These are phyloP conservation scores for Borostomias antarcticus DNA, from an alignment of 2,797 vertebrate species.

Conservation along the genomic window DNA sequence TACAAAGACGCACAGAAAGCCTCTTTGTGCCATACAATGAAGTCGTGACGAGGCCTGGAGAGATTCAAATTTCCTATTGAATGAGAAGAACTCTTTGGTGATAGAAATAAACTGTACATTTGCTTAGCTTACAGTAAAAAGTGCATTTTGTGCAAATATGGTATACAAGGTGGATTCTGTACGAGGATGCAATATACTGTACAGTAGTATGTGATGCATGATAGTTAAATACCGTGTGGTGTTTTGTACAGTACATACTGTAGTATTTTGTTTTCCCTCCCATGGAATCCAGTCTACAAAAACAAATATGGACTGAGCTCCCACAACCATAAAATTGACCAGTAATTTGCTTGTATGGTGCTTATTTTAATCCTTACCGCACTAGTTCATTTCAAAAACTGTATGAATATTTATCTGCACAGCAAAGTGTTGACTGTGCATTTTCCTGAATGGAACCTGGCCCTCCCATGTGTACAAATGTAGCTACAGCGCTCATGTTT, in stretches of 20 bases:
- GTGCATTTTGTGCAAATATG: background rate
- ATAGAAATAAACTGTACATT: conserved; percentile 26
- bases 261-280: background rate
- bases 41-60: conserved; percentile 41
- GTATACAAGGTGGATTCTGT: background rate
- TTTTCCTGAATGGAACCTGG: conserved; percentile 50
- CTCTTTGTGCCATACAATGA: conserved; percentile 34
- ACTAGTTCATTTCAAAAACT: conserved; percentile 41
- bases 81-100: background rate
- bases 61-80: conserved; percentile 25
- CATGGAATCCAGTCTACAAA: background rate
- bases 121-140: too few species aligned
- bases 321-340: conserved; percentile 11
- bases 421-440: conserved; percentile 59
- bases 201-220: too few species aligned
- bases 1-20: conserved; percentile 55
- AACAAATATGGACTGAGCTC: background rate
- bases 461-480: conserved; percentile 41
- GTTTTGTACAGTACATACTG: background rate
- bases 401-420: conserved; percentile 55
- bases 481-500: conserved; percentile 25
- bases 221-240: too few species aligned
- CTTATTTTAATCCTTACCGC: conserved; percentile 43
- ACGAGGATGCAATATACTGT: too few species aligned
- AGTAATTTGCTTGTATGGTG: conserved; percentile 23